Percentiles rank a stretch among this genome's conserved stretches.
Evolutionary conservation across 2,797 vertebrate species (phyloP).

Genomic region (Antrozous pallidus): DNA sequence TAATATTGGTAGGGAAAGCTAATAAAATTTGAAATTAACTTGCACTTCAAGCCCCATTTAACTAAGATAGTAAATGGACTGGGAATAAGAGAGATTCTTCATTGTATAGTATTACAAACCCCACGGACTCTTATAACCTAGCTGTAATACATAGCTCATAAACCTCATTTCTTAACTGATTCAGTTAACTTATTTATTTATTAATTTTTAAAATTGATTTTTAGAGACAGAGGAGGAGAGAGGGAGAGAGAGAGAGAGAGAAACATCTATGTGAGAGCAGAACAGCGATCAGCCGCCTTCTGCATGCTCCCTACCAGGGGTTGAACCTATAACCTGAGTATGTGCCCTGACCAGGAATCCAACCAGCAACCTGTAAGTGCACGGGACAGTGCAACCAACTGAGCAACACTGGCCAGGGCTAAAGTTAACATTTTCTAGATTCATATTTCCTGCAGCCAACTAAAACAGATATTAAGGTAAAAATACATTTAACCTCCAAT

Average conservation of each 20-base stretch:
- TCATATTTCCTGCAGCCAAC: not conserved
- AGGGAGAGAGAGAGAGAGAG: not conserved
- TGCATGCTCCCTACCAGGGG: not conserved
- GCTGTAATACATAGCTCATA: not conserved
- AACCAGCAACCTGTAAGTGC: not conserved
- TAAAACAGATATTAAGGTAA: not conserved
- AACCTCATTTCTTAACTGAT: not conserved
- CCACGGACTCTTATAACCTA: not conserved
- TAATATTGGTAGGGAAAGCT: conserved; percentile 72
- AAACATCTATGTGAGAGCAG: not conserved
- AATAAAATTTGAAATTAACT: conserved; percentile 77
- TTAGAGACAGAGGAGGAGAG: not conserved
- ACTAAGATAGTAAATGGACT: conserved; percentile 72
- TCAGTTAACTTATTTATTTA: not conserved
- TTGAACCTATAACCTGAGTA: not conserved
- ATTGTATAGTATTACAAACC: conserved; percentile 21
- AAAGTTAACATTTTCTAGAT: not conserved
- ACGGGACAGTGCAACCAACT: not conserved
- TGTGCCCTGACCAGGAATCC: not conserved
- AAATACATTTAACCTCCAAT: not conserved
- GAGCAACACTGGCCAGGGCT: not conserved
- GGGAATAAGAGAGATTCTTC: conserved; percentile 55
- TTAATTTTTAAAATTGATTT: not conserved
- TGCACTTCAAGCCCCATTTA: conserved; percentile 77
- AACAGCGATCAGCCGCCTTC: not conserved